Evolutionary conservation across 2,888 invertebrate species (phyloP), one percentile per base, ranked within the genome.

Genomic region (Lasioglossum figueresi): DNA sequence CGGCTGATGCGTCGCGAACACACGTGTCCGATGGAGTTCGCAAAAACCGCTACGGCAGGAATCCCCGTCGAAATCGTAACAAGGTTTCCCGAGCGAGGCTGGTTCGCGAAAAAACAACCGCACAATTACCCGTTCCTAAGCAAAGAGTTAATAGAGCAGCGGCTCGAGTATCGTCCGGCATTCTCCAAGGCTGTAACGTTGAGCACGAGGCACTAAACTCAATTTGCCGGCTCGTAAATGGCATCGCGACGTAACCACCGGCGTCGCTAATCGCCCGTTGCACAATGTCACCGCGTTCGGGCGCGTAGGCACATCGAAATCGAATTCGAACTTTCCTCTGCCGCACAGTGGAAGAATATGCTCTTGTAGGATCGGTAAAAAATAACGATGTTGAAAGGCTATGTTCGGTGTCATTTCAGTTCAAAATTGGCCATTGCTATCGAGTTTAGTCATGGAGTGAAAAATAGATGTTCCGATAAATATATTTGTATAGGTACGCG

Each of bases 211-310:
- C 86, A 89, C 91, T 91, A 89, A 88, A 90, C 90, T 91, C 91
- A 91, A 92, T 92, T 92, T 91, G 84, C 85, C 84, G 68, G 79
- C 80, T 86, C 83, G 87, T 91, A 92, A 84, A 92, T 90, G 84
- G 89, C 90, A 90, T 80, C 84, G 81, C 85, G 80, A 90, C 86
- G 80, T 84, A 88, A 88, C 79, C 68, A 31, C 75, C 78, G 48
- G 68, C 80, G 63, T 59, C 82, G 79, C 71, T 83, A 88, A 89
- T 88, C 80, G 83, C 68, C 80, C 83, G 85, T 89, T 91, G 83
- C 90, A 79, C 91, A 91, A 91, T 88, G 89, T 88, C 85, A 78
- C 45, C 79, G 72, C 68, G 80, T 74, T 77, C 68, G 43, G 56
- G n/a, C 63, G 76, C 52, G 78, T 82, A 71, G 74, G 82, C 77